These are phyloP conservation scores for Microplitis demolitor DNA, from an alignment of 1,140 invertebrate genomes.

Conservation along the genomic window DNA sequence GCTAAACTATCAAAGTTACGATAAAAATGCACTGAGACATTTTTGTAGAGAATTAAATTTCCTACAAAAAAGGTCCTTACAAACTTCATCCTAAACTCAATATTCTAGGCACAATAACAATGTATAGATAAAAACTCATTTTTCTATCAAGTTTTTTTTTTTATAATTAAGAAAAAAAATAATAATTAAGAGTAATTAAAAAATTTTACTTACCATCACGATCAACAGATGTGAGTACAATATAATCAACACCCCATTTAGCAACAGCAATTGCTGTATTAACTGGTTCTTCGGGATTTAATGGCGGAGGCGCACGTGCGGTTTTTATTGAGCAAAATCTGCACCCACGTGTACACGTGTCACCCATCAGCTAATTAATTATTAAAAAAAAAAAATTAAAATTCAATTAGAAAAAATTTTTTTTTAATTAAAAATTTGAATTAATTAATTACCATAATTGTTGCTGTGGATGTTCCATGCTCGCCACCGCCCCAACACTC, in stretches of 20 bases:
- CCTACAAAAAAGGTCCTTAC: too few species aligned
- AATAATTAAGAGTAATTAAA: slow-evolving; percentile 12
- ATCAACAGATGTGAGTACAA: slow-evolving; percentile 98
- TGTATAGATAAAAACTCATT: too few species aligned
- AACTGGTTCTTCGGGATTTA: slow-evolving; percentile 88
- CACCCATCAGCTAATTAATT: slow-evolving; percentile 78
- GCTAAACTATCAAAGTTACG: too few species aligned
- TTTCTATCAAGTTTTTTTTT: too few species aligned
- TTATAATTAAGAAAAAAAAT: not conserved
- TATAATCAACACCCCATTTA: slow-evolving; percentile 95
- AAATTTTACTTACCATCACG: slow-evolving; percentile 75
- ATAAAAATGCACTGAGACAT: too few species aligned
- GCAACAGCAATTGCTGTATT: slow-evolving; percentile 93
- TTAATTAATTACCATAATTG: slow-evolving; percentile 77
- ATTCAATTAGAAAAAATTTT: not conserved
- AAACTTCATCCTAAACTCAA: too few species aligned
- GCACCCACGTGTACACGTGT: slow-evolving; percentile 91
- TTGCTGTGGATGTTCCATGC: slow-evolving; percentile 85
- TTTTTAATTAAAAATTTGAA: slow-evolving; percentile 13
- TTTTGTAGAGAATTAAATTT: too few species aligned
- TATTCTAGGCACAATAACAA: too few species aligned
- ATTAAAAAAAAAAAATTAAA: too few species aligned
- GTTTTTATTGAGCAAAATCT: slow-evolving; percentile 99
- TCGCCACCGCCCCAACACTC: slow-evolving; percentile 98
- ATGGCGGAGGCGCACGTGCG: slow-evolving; percentile 83